phyloP scores from a whole-genome alignment of 2,888 invertebrate species.

The Sphaerophoria taeniata region DNA sequence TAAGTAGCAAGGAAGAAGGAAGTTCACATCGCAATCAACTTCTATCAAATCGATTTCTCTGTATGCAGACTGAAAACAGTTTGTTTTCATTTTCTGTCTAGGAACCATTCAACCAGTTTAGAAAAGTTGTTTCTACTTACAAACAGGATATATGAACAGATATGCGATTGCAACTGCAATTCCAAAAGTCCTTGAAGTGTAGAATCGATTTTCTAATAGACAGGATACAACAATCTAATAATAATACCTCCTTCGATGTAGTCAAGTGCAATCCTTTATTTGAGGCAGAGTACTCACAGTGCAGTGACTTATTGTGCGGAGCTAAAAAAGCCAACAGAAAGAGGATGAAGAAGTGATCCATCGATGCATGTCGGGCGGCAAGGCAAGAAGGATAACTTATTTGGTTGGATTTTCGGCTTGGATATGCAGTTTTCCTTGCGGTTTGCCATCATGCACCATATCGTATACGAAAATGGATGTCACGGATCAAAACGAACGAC shows the following conservation, averaged over 20 bases:
- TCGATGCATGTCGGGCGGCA: not conserved
- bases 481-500: constrained; percentile 39
- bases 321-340: too few relatives aligned
- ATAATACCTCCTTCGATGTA: constrained; percentile 38
- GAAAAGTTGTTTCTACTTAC: too few relatives aligned
- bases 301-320: not conserved
- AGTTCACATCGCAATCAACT: too few relatives aligned
- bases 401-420: constrained; percentile 56
- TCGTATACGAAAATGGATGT: constrained; percentile 9
- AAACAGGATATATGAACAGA: not conserved
- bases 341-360: not conserved
- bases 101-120: too few relatives aligned
- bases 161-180: constrained; percentile 20
- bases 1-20: too few relatives aligned
- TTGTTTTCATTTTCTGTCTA: too few relatives aligned
- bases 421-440: constrained; percentile 58
- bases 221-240: constrained; percentile 40
- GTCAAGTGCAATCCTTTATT: constrained; percentile 56
- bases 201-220: constrained; percentile 68
- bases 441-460: constrained; percentile 11
- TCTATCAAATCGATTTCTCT: too few relatives aligned
- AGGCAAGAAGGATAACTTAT: too few relatives aligned
- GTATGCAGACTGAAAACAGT: too few relatives aligned
- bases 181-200: constrained; percentile 55
- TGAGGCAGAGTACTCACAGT: not conserved